Percentiles rank a stretch among this genome's conserved stretches.
Evolutionary conservation across 1,140 invertebrate genomes (phyloP).

Genomic region (Lordiphosa stackelbergi): DNA sequence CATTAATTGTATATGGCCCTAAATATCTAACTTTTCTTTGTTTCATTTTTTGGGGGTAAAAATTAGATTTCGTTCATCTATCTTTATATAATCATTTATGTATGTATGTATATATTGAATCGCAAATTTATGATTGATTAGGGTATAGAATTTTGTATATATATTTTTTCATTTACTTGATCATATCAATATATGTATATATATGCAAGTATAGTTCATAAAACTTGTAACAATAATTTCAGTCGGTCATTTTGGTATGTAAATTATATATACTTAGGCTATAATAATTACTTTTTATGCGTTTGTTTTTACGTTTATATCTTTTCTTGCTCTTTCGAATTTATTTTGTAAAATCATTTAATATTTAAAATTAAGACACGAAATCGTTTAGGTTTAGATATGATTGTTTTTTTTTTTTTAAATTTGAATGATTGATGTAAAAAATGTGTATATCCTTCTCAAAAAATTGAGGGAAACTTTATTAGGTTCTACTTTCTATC

Average conservation of each 20-base stretch:
- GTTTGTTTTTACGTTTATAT: conserved; percentile 23
- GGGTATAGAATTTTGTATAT: conserved; percentile 70
- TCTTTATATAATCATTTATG: conserved; percentile 45
- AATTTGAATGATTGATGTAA: conserved; percentile 50
- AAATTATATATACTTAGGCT: conserved; percentile 71
- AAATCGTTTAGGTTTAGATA: conserved; percentile 64
- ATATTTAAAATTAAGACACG: conserved; percentile 69
- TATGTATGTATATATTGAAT: conserved; percentile 52
- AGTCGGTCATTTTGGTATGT: conserved; percentile 73
- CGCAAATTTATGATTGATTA: conserved; percentile 69
- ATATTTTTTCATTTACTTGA: conserved; percentile 66
- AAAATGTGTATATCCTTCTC: conserved; percentile 27
- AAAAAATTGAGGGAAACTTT: conserved; percentile 5
- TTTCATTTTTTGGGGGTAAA: conserved; percentile 19
- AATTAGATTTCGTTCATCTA: conserved; percentile 55
- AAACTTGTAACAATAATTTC: conserved; percentile 76
- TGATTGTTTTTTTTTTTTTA: conserved; percentile 57
- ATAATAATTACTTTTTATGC: conserved; percentile 42
- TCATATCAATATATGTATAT: conserved; percentile 75
- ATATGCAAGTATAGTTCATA: conserved; percentile 74
- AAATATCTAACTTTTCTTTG: conserved; percentile 37
- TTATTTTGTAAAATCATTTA: conserved; percentile 53
- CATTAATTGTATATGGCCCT: conserved; percentile 53
- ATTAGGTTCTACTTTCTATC: no score
- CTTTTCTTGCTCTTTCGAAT: conserved; percentile 37